phyloP scores from a whole-genome alignment of 2,113 vertebrate genomes.

The Gavia stellata region DNA sequence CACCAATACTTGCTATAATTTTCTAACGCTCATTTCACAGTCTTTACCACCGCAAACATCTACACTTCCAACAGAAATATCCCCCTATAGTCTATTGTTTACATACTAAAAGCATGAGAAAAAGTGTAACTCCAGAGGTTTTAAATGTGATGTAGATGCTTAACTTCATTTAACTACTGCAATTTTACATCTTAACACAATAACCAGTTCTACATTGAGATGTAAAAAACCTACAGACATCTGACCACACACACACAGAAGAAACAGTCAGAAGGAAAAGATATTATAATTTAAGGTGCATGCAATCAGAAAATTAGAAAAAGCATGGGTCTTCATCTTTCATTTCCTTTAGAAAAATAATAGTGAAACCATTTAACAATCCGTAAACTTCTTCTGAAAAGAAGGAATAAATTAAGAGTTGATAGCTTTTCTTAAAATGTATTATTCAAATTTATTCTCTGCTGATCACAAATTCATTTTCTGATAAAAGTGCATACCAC shows the following conservation, averaged over 20 bases:
- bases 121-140: background rate
- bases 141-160: background rate
- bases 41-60: background rate
- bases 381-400: background rate
- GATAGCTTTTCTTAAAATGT: background rate
- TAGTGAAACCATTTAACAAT: background rate
- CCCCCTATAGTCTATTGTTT: background rate
- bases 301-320: background rate
- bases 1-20: background rate
- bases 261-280: background rate
- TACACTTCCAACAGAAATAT: background rate
- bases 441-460: background rate
- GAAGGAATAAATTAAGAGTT: background rate
- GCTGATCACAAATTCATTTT: background rate
- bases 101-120: background rate
- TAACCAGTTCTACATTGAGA: background rate
- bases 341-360: background rate
- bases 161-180: background rate
- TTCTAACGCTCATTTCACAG: background rate
- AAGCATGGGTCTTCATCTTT: background rate
- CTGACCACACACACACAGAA: background rate
- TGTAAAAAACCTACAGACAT: background rate
- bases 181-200: background rate
- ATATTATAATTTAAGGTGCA: background rate
- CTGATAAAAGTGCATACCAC: conserved; percentile 75